These are phyloP conservation scores for Eulithis testata DNA, from an alignment of 2,888 invertebrate species.

Conservation along the genomic window DNA sequence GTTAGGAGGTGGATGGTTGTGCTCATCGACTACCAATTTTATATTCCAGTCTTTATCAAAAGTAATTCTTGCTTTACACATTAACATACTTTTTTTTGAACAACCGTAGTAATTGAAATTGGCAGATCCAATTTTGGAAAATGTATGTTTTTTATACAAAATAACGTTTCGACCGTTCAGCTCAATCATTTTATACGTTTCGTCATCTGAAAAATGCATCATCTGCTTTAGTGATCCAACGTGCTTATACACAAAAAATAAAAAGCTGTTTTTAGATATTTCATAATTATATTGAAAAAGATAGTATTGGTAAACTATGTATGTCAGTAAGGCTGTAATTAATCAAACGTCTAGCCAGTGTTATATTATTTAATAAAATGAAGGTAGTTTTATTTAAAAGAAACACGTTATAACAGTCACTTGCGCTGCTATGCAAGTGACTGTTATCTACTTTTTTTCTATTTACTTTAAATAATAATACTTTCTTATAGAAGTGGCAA, in stretches of 20 bases:
- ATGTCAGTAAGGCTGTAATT: no score
- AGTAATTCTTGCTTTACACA: constrained; percentile 21
- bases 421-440: no score
- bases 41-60: constrained; percentile 10
- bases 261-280: no score
- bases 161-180: constrained; percentile 20
- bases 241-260: no score
- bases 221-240: neutral
- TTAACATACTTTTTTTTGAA: constrained; percentile 14
- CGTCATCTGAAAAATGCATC: neutral
- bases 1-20: constrained; percentile 5
- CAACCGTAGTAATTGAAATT: constrained; percentile 14
- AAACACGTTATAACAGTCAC: no score
- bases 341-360: no score
- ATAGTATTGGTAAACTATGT: no score
- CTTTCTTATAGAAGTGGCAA: neutral
- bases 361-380: no score
- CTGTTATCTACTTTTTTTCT: no score
- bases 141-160: constrained; percentile 34
- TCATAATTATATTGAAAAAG: no score
- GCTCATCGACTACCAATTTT: constrained; percentile 1
- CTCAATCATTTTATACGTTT: constrained; percentile 16
- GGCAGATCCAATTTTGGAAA: constrained; percentile 22
- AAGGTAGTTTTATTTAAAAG: no score
- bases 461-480: neutral